Conservation (phyloP, 2,797 vertebrate genomes). For the Platalea minor region DNA sequence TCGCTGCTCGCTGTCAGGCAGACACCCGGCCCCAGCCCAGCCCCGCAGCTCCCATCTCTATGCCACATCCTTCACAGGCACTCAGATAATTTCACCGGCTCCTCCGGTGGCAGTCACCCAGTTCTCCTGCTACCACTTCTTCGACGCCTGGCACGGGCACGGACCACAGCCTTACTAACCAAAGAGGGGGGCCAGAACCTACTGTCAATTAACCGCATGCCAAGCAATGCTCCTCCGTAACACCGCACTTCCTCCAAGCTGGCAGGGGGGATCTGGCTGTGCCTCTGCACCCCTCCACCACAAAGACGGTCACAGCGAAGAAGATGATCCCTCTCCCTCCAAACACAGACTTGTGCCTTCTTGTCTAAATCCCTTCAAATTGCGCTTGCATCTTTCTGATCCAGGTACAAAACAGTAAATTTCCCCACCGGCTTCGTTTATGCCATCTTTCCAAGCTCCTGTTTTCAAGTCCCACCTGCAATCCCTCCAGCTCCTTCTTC, state of each 20-base stretch:
- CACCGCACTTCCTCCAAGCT: not conserved
- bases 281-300: not conserved
- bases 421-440: not conserved
- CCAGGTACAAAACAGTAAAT: not conserved
- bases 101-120: not conserved
- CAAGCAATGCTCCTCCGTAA: not conserved
- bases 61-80: not conserved
- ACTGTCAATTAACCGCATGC: not conserved
- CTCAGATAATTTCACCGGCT: not conserved
- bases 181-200: not conserved
- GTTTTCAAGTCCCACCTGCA: constrained; percentile 33
- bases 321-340: not conserved
- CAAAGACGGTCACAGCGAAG: not conserved
- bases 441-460: not conserved
- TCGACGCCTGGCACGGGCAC: accelerated
- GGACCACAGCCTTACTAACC: not conserved
- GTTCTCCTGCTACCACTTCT: not conserved
- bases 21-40: not conserved
- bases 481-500: constrained; percentile 29
- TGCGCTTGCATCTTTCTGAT: not conserved
- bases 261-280: not conserved
- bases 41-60: not conserved
- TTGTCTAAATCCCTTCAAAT: constrained; percentile 4
- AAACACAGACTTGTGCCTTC: not conserved
- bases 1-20: accelerated